Percentiles rank a stretch among this genome's conserved stretches.
phyloP scores from a whole-genome alignment of 2,113 vertebrate species.

The Plecturocebus donacophilus region DNA sequence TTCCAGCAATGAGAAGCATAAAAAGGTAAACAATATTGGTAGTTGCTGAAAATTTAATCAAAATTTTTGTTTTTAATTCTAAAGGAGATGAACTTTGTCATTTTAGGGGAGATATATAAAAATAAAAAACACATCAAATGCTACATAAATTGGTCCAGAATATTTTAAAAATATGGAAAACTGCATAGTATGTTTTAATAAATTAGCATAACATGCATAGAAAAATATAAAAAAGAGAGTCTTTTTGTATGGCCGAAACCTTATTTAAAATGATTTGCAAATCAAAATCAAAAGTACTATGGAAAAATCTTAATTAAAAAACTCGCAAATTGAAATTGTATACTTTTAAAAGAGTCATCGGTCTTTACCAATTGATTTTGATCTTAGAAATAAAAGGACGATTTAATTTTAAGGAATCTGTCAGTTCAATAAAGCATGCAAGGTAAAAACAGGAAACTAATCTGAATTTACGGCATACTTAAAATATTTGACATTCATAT shows the following conservation, averaged over 20 bases:
- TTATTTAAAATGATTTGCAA: not conserved
- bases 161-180: not conserved
- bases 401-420: not conserved
- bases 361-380: not conserved
- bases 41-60: not conserved
- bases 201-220: not conserved
- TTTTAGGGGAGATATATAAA: not conserved
- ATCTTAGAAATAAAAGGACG: not conserved
- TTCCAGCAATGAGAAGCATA: not conserved
- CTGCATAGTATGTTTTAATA: not conserved
- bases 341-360: not conserved
- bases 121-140: not conserved
- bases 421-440: not conserved
- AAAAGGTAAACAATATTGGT: not conserved
- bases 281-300: not conserved
- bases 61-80: not conserved
- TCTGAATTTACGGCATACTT: not conserved
- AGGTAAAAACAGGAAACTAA: not conserved
- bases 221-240: not conserved
- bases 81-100: not conserved
- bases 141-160: not conserved
- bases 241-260: not conserved
- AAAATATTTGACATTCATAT: not conserved
- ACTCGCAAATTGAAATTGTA: not conserved
- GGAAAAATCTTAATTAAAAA: conserved; percentile 10